A percentile compares a stretch with the other conserved stretches of the same genome.
phyloP scores from a whole-genome alignment of 2,113 vertebrate species.

The Theristicus caerulescens region DNA sequence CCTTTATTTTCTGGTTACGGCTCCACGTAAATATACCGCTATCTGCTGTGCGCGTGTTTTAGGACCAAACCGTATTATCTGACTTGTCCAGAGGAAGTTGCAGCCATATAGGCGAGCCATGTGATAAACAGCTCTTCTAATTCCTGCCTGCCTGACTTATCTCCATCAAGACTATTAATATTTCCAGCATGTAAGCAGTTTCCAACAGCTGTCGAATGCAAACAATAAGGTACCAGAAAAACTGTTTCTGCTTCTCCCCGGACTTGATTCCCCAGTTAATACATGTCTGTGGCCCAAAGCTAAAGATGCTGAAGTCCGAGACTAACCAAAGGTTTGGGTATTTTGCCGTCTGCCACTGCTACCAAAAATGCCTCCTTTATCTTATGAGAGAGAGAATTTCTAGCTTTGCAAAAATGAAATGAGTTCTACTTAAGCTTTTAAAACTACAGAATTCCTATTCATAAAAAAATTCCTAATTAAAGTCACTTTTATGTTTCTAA shows the following conservation, averaged over 20 bases:
- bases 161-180: conserved; percentile 1
- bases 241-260: not conserved
- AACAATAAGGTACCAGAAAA: conserved; percentile 10
- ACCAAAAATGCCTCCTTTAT: not conserved
- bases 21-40: not conserved
- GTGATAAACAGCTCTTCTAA: not conserved
- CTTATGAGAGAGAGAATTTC: not conserved
- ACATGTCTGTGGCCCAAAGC: not conserved
- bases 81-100: not conserved
- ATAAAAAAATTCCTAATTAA: not conserved
- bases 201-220: conserved; percentile 3
- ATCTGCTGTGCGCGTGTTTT: not conserved
- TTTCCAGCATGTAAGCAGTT: conserved; percentile 30
- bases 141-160: not conserved
- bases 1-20: not conserved
- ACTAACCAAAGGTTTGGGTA: not conserved
- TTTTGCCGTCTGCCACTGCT: not conserved
- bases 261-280: not conserved
- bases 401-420: not conserved
- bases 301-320: not conserved
- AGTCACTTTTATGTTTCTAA: not conserved
- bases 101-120: not conserved
- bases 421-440: not conserved
- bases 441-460: not conserved
- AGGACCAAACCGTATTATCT: not conserved